Conservation (phyloP, 2,888 invertebrate species). For the Cephus spinipes region DNA sequence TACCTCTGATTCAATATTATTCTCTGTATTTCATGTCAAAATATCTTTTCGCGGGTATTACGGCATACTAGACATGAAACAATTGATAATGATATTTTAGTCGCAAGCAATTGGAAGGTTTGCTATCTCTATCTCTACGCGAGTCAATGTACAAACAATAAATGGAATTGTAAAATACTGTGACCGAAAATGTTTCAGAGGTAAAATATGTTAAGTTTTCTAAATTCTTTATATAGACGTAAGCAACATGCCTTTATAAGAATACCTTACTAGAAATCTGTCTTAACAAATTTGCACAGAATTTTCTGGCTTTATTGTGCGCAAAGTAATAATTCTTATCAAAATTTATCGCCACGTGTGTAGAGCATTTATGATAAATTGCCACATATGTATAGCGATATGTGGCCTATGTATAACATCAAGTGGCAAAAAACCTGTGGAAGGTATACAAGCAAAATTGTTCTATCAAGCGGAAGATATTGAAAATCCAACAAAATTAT, state of each 20-base stretch:
- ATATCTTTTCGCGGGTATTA: too few relatives aligned
- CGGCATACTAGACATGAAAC: too few relatives aligned
- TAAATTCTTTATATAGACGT: too few relatives aligned
- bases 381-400: background rate
- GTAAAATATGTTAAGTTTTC: background rate
- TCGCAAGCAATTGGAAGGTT: background rate
- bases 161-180: background rate
- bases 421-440: background rate
- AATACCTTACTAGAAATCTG: background rate
- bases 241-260: background rate
- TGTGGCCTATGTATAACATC: background rate
- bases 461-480: background rate
- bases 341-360: background rate
- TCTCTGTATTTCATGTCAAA: background rate
- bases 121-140: background rate
- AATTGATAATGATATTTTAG: background rate
- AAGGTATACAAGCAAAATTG: background rate
- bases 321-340: background rate
- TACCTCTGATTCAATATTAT: background rate
- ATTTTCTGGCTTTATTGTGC: background rate
- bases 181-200: background rate
- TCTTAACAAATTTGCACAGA: background rate
- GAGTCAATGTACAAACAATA: background rate
- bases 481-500: background rate
- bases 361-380: background rate